phyloP scores from a whole-genome alignment of 2,888 invertebrate genomes.

The Lingula anatina region DNA sequence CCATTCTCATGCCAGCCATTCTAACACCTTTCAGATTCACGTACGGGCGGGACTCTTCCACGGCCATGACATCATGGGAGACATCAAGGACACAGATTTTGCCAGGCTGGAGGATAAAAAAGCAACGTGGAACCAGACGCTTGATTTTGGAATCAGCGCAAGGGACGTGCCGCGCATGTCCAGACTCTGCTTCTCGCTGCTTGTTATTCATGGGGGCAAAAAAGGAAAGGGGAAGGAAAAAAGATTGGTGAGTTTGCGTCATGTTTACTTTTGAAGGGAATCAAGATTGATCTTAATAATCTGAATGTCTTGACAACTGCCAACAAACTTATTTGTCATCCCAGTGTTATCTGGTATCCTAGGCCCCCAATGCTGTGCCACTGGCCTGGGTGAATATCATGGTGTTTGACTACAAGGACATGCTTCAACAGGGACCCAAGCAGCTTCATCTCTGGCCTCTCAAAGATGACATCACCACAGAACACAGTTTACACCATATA shows the following conservation, averaged over 20 bases:
- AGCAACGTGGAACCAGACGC: constrained; percentile 64
- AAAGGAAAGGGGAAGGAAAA: too few species aligned
- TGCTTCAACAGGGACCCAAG: constrained; percentile 73
- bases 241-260: too few species aligned
- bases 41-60: constrained; percentile 84
- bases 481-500: constrained; percentile 73
- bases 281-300: too few species aligned
- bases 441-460: constrained; percentile 86
- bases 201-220: constrained; percentile 61
- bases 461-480: constrained; percentile 72
- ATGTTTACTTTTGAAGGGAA: too few species aligned
- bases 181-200: constrained; percentile 81
- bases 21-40: constrained; percentile 65
- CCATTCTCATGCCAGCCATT: too few species aligned
- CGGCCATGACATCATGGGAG: constrained; percentile 80
- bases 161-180: constrained; percentile 84
- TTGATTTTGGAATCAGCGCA: constrained; percentile 72
- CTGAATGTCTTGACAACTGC: too few species aligned
- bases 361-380: too few species aligned
- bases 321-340: too few species aligned
- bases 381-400: constrained; percentile 90
- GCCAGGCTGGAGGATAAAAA: constrained; percentile 25
- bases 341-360: too few species aligned
- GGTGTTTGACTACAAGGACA: constrained; percentile 84
- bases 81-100: constrained; percentile 59